phyloP scores from a whole-genome alignment of 2,113 vertebrate genomes.

The Nycticryphes semicollaris region DNA sequence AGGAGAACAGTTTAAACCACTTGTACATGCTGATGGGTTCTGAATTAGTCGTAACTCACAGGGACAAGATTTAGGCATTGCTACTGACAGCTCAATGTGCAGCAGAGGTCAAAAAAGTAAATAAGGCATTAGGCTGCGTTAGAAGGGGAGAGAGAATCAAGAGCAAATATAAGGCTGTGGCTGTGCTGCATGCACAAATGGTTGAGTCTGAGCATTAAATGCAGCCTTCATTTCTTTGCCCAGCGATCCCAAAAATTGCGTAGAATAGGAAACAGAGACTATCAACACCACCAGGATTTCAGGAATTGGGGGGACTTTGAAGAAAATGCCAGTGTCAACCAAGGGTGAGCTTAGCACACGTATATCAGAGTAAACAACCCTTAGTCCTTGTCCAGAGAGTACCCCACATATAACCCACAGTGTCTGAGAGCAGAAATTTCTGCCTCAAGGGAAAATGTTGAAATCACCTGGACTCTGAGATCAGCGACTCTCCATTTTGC shows the following conservation, averaged over 20 bases:
- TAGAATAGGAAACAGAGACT: neutral
- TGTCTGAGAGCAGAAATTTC: neutral
- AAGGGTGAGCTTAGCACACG: neutral
- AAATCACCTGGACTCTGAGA: neutral
- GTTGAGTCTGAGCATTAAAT: neutral
- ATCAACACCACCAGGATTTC: neutral
- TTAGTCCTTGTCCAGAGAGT: neutral
- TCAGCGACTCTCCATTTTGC: neutral
- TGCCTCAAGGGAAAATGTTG: neutral
- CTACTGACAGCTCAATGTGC: conserved; percentile 53
- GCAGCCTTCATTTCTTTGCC: neutral
- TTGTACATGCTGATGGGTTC: conserved; percentile 54
- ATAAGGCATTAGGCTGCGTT: conserved; percentile 42
- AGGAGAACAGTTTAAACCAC: conserved; percentile 35
- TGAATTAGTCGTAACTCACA: conserved; percentile 48
- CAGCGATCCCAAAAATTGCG: neutral
- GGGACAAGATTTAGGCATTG: conserved; percentile 31
- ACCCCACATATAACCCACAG: rapidly evolving
- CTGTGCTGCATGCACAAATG: neutral
- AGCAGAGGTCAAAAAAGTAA: conserved; percentile 66
- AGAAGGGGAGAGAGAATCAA: neutral
- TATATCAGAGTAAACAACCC: neutral
- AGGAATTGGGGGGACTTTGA: neutral
- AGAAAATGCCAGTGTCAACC: neutral
- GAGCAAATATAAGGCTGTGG: neutral